Conservation (phyloP, 1,140 invertebrate genomes). For the Macrosteles quadrilineatus region DNA sequence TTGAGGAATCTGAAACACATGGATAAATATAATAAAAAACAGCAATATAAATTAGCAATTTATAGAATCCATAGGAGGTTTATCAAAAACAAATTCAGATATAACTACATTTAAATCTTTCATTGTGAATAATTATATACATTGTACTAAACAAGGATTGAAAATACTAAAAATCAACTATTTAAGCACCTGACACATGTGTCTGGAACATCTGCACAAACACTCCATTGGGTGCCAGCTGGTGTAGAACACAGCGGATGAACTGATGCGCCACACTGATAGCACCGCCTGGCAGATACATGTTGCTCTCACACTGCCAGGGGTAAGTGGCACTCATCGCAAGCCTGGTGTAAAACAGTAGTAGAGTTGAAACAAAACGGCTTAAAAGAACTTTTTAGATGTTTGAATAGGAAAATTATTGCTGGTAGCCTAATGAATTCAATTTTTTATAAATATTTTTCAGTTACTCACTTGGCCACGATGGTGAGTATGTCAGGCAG, state of each 20-base stretch:
- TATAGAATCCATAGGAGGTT: background rate
- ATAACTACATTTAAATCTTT: too few relatives aligned
- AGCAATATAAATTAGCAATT: too few relatives aligned
- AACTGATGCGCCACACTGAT: constrained; percentile 96
- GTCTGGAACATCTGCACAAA: constrained; percentile 96
- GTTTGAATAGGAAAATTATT: too few relatives aligned
- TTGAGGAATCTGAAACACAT: constrained; percentile 59
- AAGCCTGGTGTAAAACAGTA: constrained; percentile 57
- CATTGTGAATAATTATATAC: too few relatives aligned
- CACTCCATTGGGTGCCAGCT: constrained; percentile 93
- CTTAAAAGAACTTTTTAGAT: constrained; percentile 26
- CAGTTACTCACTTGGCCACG: constrained; percentile 30
- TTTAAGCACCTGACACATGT: constrained; percentile 77
- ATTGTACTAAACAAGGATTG: too few relatives aligned
- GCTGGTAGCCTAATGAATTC: too few relatives aligned
- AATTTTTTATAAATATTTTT: too few relatives aligned
- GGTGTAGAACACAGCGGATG: constrained; percentile 93
- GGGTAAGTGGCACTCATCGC: constrained; percentile 74
- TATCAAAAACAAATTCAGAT: constrained; percentile 29
- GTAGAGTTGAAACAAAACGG: too few relatives aligned
- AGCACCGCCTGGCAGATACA: constrained; percentile 84
- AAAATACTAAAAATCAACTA: too few relatives aligned
- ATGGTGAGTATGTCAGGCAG: constrained; percentile 88
- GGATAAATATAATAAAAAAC: too few relatives aligned
- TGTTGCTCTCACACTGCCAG: constrained; percentile 90